Evolutionary conservation across 2,888 invertebrate species (phyloP), one percentile per base, ranked within the genome.

Genomic region (Acronicta leporina): DNA sequence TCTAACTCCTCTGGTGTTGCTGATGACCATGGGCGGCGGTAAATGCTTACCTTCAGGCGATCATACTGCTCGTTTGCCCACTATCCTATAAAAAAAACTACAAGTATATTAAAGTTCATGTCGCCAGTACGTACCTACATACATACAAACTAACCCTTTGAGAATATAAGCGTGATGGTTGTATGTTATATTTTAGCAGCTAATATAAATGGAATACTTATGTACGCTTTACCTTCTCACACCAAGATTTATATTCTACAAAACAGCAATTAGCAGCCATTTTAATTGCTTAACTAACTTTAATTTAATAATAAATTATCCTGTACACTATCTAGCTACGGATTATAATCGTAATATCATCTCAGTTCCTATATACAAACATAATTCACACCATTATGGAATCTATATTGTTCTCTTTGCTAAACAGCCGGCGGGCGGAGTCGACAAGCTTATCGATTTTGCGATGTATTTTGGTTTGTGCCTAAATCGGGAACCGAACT

Each of bases 381-480:
- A 50, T 41, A 40, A 45, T 30, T 57, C 8, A 53, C 20, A 5
- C 40, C 33, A 1, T 51, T 38, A 38, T 38, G n/a, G 6, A 5
- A 38, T 0, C 38, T n/a, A n/a, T 38, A 38, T n/a, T n/a, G 38
- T n/a, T 2, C 11, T 13, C 52, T 13, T 14, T 30, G 11, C 13
- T 52, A 27, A 15, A 54, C 30, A 51, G 48, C 38, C 38, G n/a
- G 53, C 38, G 52, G n/a, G 53, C 38, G 52, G 47, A 71, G 55
- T 57, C 72, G 75, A 51, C 74, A 52, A 57, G 54, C 48, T 71
- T 89, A 91, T 91, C 81, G 91, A 91, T 91, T 89, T 84, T 68
- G 53, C 51, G 69, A 77, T 86, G 81, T 91, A 91, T 91, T 91
- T 90, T 81, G 78, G 87, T 75, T 33, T 67, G 61, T 67, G 50